Conservation (phyloP, 2,113 vertebrate species). For the Onychostoma macrolepis region DNA sequence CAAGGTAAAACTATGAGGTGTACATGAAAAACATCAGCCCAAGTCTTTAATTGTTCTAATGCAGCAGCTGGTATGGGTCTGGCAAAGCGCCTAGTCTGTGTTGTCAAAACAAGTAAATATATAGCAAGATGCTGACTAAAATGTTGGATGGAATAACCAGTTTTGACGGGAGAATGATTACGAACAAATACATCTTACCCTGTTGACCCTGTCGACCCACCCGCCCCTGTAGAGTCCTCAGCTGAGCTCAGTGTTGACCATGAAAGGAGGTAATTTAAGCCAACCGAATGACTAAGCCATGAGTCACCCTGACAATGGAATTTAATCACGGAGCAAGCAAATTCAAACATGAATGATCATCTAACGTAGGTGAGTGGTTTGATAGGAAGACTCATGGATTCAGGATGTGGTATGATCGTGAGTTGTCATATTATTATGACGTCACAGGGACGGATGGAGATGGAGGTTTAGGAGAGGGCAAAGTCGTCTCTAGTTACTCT, state of each 20-base stretch:
- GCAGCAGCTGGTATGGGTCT: constrained; percentile 29
- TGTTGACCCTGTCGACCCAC: constrained; percentile 66
- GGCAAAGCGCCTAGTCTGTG: constrained; percentile 33
- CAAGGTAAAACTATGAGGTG: neutral
- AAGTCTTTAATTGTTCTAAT: neutral
- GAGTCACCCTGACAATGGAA: constrained; percentile 73
- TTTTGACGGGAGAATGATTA: constrained; percentile 71
- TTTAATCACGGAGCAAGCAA: constrained; percentile 66
- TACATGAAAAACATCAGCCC: neutral
- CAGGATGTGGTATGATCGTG: constrained; percentile 42
- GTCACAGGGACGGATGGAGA: neutral
- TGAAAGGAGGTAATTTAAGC: constrained; percentile 80
- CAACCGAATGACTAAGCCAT: constrained; percentile 73
- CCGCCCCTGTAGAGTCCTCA: constrained; percentile 68
- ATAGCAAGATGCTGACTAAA: constrained; percentile 65
- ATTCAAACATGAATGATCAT: constrained; percentile 51
- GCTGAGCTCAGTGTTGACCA: constrained; percentile 79
- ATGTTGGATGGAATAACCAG: constrained; percentile 67
- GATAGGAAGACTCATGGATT: constrained; percentile 57
- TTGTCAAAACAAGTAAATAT: constrained; percentile 43
- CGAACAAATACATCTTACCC: constrained; percentile 65
- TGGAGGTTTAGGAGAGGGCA: neutral
- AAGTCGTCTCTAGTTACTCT: constrained; percentile 18
- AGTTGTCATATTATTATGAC: neutral
- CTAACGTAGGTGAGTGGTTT: constrained; percentile 55